Conservation (phyloP, 2,888 invertebrate species). For the Perdita meconis region DNA sequence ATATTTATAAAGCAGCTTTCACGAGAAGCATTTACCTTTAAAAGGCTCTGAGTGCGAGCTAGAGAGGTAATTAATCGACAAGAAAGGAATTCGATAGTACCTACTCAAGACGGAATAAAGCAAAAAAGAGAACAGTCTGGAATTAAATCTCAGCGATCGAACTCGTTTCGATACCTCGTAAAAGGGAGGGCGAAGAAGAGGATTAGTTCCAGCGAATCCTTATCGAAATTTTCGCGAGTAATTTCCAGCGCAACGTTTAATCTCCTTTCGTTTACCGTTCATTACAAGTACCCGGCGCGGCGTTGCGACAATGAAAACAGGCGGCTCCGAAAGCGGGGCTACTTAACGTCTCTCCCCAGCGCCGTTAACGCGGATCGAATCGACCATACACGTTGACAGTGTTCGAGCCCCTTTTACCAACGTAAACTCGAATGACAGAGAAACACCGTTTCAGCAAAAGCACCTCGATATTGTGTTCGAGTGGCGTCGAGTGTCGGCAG, state of each 20-base stretch:
- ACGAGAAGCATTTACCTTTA: neutral
- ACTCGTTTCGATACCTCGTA: neutral
- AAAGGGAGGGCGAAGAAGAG: neutral
- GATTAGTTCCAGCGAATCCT: constrained; percentile 21
- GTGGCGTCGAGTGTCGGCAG: constrained; percentile 73
- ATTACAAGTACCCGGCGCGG: neutral
- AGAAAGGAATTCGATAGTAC: neutral
- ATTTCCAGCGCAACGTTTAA: neutral
- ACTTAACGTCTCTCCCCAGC: constrained; percentile 64
- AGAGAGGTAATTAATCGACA: neutral
- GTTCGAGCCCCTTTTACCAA: constrained; percentile 76
- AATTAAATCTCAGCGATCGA: neutral
- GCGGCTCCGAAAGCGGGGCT: constrained; percentile 30
- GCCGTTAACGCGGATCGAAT: constrained; percentile 81
- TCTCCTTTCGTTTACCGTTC: constrained; percentile 35
- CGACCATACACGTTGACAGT: constrained; percentile 79
- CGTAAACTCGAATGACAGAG: constrained; percentile 77
- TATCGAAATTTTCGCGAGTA: neutral
- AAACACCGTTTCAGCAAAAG: constrained; percentile 70
- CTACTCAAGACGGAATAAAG: neutral
- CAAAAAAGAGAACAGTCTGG: neutral
- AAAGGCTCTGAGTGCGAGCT: neutral
- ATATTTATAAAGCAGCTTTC: neutral
- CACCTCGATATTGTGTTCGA: constrained; percentile 79
- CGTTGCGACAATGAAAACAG: constrained; percentile 23